phyloP scores from a whole-genome alignment of 1,140 invertebrate species.

The Drosophila setifemur region DNA sequence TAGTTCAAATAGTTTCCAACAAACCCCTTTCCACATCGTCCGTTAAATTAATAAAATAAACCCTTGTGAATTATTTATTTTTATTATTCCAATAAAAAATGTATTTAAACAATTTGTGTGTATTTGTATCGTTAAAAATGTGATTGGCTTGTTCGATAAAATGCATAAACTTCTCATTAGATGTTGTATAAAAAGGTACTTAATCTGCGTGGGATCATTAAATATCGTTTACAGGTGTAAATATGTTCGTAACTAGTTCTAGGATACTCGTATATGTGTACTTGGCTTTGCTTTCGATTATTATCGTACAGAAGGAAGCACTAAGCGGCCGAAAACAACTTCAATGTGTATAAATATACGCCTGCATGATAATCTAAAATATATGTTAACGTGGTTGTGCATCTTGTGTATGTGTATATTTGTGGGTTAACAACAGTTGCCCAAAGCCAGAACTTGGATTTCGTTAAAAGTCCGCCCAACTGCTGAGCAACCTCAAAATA shows the following conservation, averaged over 20 bases:
- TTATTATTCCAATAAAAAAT: conserved; percentile 72
- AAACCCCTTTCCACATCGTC: too few species aligned
- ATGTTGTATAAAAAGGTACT: conserved; percentile 75
- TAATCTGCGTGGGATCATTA: conserved; percentile 67
- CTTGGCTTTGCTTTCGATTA: conserved; percentile 29
- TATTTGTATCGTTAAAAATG: conserved; percentile 41
- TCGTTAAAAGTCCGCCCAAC: conserved; percentile 5
- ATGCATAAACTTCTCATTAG: conserved; percentile 44
- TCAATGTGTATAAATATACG: conserved; percentile 36
- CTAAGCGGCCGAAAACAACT: conserved; percentile 20
- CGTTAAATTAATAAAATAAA: background rate
- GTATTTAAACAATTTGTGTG: conserved; percentile 41
- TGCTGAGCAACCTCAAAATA: conserved; percentile 21
- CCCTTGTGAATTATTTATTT: conserved; percentile 16
- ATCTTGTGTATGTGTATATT: conserved; percentile 15
- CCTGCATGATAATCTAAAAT: conserved; percentile 34
- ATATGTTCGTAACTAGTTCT: conserved; percentile 23
- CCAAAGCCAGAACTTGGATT: background rate
- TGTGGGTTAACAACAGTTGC: conserved; percentile 25
- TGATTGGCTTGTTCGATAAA: conserved; percentile 36
- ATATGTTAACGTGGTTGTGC: conserved; percentile 17
- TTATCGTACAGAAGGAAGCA: conserved; percentile 38
- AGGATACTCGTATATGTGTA: conserved; percentile 16
- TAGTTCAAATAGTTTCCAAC: too few species aligned
- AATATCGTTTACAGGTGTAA: conserved; percentile 60